phyloP scores from a whole-genome alignment of 2,888 invertebrate species.

The Drosophila seclusa region DNA sequence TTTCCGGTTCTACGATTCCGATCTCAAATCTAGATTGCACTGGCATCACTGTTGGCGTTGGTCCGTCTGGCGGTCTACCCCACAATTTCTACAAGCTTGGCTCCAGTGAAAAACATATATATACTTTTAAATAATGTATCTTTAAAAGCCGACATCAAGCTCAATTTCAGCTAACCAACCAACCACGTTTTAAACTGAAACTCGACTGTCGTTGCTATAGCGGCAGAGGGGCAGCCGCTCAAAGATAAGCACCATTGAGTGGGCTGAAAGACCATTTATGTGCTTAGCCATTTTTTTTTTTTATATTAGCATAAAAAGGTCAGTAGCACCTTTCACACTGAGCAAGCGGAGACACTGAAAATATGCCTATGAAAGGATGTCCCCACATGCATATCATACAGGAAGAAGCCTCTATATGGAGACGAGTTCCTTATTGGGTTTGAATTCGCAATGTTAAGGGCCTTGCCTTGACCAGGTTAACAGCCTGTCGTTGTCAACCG shows the following conservation, averaged over 20 bases:
- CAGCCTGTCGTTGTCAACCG: conserved; percentile 6
- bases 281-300: conserved; percentile 52
- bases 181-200: conserved; percentile 28
- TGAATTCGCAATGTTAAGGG: conserved; percentile 19
- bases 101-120: conserved; percentile 36
- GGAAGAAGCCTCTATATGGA: conserved; percentile 37
- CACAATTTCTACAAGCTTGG: conserved; percentile 19
- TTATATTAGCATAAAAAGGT: conserved; percentile 84
- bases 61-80: conserved; percentile 33
- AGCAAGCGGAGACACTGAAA: conserved; percentile 17
- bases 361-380: conserved; percentile 20
- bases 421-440: conserved; percentile 29
- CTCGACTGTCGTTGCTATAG: conserved; percentile 5
- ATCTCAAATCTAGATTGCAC: conserved; percentile 83
- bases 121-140: conserved; percentile 44
- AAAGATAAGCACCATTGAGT: conserved; percentile 51
- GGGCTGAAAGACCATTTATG: conserved; percentile 43
- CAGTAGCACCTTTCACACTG: conserved; percentile 76
- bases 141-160: conserved; percentile 44
- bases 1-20: conserved; percentile 85
- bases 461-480: conserved; percentile 31
- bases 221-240: conserved; percentile 9
- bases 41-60: conserved; percentile 55
- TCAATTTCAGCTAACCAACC: conserved; percentile 14
- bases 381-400: conserved; percentile 31